These are phyloP conservation scores for Erebia epiphron DNA, from an alignment of 2,888 invertebrate species.

Conservation along the genomic window DNA sequence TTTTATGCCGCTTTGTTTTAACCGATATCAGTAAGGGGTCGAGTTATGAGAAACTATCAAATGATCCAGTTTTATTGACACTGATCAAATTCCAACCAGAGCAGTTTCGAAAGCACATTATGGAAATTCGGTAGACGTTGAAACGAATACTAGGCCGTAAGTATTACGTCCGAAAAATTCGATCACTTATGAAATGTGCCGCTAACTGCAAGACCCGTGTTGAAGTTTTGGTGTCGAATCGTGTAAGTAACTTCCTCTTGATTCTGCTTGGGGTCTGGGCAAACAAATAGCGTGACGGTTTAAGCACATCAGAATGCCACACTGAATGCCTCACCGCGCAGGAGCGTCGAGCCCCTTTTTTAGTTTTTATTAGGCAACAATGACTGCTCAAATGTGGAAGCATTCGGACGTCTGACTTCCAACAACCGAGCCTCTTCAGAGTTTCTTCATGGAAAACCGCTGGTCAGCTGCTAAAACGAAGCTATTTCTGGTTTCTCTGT, in stretches of 20 bases:
- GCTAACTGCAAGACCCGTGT: slow-evolving; percentile 5
- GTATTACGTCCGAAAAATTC: slow-evolving; percentile 27
- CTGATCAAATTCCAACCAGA: neutral
- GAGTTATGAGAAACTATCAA: neutral
- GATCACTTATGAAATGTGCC: slow-evolving; percentile 30
- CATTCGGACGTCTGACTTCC: too few relatives aligned
- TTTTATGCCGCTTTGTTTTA: too few relatives aligned
- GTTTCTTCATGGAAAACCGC: too few relatives aligned
- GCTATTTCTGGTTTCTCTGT: too few relatives aligned
- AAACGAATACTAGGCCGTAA: slow-evolving; percentile 17
- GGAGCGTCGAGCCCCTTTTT: too few relatives aligned
- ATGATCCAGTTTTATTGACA: neutral
- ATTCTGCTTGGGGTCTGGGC: slow-evolving; percentile 4
- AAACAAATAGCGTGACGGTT: neutral
- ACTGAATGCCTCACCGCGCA: too few relatives aligned
- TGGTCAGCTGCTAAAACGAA: too few relatives aligned
- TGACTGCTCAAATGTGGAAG: too few relatives aligned
- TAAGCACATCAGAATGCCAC: too few relatives aligned
- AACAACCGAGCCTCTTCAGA: too few relatives aligned
- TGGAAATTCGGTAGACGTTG: slow-evolving; percentile 8
- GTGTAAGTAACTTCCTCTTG: slow-evolving; percentile 29
- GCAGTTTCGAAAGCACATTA: slow-evolving; percentile 9
- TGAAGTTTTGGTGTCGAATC: slow-evolving; percentile 27
- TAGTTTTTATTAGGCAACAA: too few relatives aligned
- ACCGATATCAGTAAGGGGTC: neutral